Evolutionary conservation across 1,140 invertebrate genomes (phyloP).

Genomic region (Cyrtorhinus lividipennis): DNA sequence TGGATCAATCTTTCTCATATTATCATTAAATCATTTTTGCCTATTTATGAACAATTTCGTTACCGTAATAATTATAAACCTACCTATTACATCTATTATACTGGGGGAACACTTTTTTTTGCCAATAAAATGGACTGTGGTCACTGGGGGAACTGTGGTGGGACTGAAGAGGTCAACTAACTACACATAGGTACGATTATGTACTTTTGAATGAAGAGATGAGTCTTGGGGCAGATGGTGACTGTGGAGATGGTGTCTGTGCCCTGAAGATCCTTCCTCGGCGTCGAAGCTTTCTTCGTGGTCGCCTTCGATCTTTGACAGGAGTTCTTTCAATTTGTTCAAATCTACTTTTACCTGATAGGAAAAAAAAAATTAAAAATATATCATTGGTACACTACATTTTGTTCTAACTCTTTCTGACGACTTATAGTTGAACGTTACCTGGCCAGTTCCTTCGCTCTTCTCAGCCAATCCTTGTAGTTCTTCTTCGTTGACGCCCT

Average conservation of each 20-base stretch:
- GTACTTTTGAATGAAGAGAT: background rate
- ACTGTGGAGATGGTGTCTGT: slow-evolving; percentile 17
- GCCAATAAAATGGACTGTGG: too few species aligned
- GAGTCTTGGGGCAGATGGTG: slow-evolving; percentile 1
- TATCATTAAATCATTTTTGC: too few species aligned
- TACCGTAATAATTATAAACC: too few species aligned
- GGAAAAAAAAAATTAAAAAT: background rate
- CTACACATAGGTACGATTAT: too few species aligned
- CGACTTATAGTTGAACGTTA: background rate
- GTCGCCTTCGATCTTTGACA: slow-evolving; percentile 5
- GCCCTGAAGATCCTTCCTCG: background rate
- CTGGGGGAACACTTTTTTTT: too few species aligned
- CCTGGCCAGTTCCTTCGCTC: slow-evolving; percentile 13
- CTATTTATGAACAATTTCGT: too few species aligned
- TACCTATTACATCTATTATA: too few species aligned
- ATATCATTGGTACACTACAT: background rate
- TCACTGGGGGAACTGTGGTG: too few species aligned
- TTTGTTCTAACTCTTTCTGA: background rate
- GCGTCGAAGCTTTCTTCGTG: background rate
- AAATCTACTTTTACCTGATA: slow-evolving; percentile 17
- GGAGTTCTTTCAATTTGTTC: slow-evolving; percentile 11
- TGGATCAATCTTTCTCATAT: too few species aligned
- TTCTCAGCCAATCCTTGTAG: slow-evolving; percentile 8
- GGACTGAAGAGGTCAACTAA: too few species aligned
- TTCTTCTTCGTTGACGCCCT: slow-evolving; percentile 12